Evolutionary conservation across 2,797 vertebrate genomes (phyloP).

Genomic region (Ctenochaetus hawaiiensis): DNA sequence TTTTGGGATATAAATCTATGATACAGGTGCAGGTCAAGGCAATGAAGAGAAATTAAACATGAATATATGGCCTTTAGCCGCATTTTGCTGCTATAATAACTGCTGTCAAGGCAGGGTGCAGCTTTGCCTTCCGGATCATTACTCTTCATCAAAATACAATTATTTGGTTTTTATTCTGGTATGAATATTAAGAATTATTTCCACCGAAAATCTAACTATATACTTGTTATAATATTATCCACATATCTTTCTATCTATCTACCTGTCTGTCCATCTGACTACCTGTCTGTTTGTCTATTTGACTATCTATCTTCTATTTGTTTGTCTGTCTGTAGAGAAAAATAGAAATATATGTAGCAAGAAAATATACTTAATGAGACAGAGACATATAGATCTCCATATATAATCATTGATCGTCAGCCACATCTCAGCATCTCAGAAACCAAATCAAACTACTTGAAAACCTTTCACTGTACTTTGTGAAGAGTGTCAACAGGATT

Average conservation of each 20-base stretch:
- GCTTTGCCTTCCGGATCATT: conserved; percentile 40
- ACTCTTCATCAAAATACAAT: conserved; percentile 23
- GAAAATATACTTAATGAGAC: too few species aligned
- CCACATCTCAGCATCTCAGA: background rate
- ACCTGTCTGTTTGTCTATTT: too few species aligned
- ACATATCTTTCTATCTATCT: too few species aligned
- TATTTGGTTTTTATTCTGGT: background rate
- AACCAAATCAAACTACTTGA: conserved; percentile 28
- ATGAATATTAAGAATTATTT: background rate
- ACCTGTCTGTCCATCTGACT: too few species aligned
- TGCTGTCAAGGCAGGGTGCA: conserved; percentile 37
- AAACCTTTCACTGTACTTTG: conserved; percentile 1
- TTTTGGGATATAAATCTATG: conserved; percentile 79
- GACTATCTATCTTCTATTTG: too few species aligned
- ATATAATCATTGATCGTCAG: background rate
- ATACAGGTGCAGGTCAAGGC: conserved; percentile 69
- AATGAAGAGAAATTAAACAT: conserved; percentile 79
- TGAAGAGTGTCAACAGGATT: conserved; percentile 23
- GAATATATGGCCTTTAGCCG: conserved; percentile 70
- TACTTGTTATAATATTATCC: too few species aligned
- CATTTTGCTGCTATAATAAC: conserved; percentile 55
- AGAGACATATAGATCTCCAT: too few species aligned
- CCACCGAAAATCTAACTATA: background rate
- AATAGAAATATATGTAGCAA: too few species aligned
- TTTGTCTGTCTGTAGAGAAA: too few species aligned